A percentile compares a stretch with the other conserved stretches of the same genome.
phyloP scores from a whole-genome alignment of 2,888 invertebrate genomes.

The Trissonchulus latispiculum region DNA sequence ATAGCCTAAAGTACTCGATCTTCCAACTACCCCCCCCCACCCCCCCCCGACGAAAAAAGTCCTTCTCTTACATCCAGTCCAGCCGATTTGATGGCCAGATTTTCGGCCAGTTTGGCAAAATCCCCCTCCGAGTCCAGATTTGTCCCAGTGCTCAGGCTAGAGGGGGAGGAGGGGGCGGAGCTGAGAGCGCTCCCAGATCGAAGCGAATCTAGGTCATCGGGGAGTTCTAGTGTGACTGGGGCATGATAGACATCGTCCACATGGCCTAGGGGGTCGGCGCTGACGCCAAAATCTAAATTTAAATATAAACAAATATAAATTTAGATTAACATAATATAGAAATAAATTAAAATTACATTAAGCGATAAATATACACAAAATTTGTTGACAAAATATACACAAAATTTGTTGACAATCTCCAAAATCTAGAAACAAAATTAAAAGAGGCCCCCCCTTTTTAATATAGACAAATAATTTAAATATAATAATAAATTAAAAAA shows the following conservation, averaged over 20 bases:
- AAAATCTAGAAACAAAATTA: no score
- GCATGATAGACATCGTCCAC: conserved; percentile 66
- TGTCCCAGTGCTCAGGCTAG: conserved; percentile 30
- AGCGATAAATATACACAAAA: no score
- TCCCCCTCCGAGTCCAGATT: conserved; percentile 42
- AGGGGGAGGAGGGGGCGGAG: conserved; percentile 17
- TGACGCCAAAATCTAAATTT: conserved; percentile 10
- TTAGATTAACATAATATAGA: background rate
- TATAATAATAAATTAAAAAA: no score
- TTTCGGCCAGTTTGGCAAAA: conserved; percentile 42
- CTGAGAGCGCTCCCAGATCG: conserved; percentile 23
- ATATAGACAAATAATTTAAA: no score
- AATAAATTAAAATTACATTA: background rate
- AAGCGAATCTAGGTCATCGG: conserved; percentile 50
- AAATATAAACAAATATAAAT: background rate
- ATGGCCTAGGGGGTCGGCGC: conserved; percentile 31
- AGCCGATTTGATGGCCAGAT: conserved; percentile 39
- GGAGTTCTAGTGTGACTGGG: conserved; percentile 75
- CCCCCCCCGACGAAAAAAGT: no score
- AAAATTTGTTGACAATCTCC: no score
- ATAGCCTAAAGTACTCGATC: no score
- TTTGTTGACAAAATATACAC: no score
- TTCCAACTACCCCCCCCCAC: no score
- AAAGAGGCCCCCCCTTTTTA: no score
- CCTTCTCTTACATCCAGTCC: conserved; percentile 1